These are phyloP conservation scores for Otolemur crassicaudatus DNA, from an alignment of 2,797 vertebrate genomes.

Conservation along the genomic window DNA sequence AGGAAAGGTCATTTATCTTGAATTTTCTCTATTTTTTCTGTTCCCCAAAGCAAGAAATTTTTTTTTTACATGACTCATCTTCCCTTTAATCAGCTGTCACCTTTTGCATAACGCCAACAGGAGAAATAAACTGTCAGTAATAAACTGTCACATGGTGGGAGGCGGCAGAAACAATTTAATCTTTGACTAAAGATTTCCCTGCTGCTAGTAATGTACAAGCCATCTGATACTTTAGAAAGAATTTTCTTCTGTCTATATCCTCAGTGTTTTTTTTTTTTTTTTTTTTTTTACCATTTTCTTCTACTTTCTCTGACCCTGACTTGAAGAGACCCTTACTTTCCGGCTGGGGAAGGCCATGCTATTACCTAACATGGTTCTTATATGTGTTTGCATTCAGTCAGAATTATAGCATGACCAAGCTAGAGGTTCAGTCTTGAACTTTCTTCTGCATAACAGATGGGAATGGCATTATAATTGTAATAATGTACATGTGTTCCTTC, in stretches of 20 bases:
- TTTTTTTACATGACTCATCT: conserved; percentile 34
- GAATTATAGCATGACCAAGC: background rate
- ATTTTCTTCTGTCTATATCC: background rate
- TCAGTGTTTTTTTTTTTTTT: background rate
- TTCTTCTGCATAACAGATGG: background rate
- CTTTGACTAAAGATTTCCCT: background rate
- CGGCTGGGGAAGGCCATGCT: background rate
- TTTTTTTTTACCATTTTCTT: background rate
- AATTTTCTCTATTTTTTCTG: conserved; percentile 39
- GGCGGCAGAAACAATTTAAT: background rate
- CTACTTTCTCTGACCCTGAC: background rate
- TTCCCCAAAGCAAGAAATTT: conserved; percentile 20
- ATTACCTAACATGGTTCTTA: background rate
- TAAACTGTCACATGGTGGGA: background rate
- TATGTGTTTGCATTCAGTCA: background rate
- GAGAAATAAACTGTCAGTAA: conserved; percentile 48
- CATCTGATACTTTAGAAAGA: background rate
- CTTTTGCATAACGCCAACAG: background rate
- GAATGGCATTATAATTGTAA: background rate
- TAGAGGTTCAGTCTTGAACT: background rate
- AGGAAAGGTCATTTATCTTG: conserved; percentile 59
- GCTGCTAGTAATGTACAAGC: background rate
- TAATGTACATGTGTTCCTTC: background rate
- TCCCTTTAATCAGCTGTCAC: conserved; percentile 55
- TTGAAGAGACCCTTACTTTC: background rate